Conservation (phyloP, 2,113 vertebrate genomes). For the Sus scrofa region DNA sequence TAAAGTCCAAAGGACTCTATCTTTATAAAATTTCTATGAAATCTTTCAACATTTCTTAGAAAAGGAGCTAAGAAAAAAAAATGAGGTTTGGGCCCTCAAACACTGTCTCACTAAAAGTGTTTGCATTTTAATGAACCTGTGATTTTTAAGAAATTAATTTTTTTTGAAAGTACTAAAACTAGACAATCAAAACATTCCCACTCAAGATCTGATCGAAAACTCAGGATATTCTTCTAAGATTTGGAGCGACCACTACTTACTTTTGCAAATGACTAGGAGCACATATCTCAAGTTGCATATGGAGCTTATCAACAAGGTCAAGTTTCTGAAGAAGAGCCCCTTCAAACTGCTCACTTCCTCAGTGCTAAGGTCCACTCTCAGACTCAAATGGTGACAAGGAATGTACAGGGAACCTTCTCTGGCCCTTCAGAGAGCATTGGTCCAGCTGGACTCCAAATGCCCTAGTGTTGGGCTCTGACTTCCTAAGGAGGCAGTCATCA, state of each 20-base stretch:
- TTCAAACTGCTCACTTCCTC: background rate
- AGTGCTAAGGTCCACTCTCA: background rate
- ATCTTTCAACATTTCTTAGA: background rate
- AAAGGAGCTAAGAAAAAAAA: background rate
- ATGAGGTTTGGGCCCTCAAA: background rate
- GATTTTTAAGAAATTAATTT: background rate
- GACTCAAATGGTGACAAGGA: background rate
- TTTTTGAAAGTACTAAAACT: background rate
- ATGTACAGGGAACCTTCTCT: background rate
- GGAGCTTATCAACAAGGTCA: background rate
- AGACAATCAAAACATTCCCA: background rate
- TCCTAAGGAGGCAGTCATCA: background rate
- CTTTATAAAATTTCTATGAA: slow-evolving; percentile 29
- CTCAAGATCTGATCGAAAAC: background rate
- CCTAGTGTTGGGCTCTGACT: background rate
- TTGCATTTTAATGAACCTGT: background rate
- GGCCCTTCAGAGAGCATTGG: background rate
- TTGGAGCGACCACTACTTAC: background rate
- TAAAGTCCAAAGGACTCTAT: background rate
- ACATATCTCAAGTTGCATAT: background rate
- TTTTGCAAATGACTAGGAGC: slow-evolving; percentile 3
- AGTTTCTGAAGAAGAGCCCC: background rate
- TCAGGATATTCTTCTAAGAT: background rate
- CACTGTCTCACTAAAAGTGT: background rate
- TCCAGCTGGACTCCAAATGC: background rate